Base-by-base conservation (phyloP, 1,140 invertebrate species). In the Drosophila erecta region DNA sequence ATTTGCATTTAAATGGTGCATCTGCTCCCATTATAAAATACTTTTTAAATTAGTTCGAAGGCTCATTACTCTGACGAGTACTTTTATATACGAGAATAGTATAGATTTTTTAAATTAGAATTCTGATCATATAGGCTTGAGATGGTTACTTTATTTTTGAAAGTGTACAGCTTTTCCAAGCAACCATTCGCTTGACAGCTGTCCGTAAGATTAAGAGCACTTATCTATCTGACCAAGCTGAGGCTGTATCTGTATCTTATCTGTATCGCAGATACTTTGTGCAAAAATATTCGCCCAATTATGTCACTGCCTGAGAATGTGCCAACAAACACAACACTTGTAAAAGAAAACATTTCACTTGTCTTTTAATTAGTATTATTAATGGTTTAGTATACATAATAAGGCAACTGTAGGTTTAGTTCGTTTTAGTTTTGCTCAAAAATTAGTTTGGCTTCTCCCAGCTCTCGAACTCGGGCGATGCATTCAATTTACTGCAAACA, bases 331-430 rank as follows among this genome's bases (percentile, higher is more conserved):
- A 49, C 53, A 41, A 46, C 47, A 62, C 27, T 12, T 37, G 37
- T 17, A 53, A 22, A 40, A 24, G 37, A 58, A 65, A 65, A 69
- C 51, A 70, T 56, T 70, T 70, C 64, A 56, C 64, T 71, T 66
- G 17, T 46, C 59, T 81, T 87, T 87, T 73, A 87, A 87, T 87
- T 87, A 83, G 83, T 87, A 49, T 70, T 75, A 83, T 86, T 81
- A 86, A 77, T 78, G 44, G 59, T 60, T 64, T 75, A 70, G 67
- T 75, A 70, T 53, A 47, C 10, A 56, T 67, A 61, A 43, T 50
- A 71, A 50, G 54, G 60, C 49, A 76, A 62, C 65, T 73, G 54
- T 69, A 57, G 50, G 35, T 60, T 66, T 53, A 61, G 47, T 77
- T 83, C 50, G 58, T 55, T 78, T 71, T 61, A 79, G 57, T 58